Evolutionary conservation across 2,888 invertebrate genomes (phyloP), one percentile per base, ranked within the genome.

Genomic region (Dendrolimus pini): DNA sequence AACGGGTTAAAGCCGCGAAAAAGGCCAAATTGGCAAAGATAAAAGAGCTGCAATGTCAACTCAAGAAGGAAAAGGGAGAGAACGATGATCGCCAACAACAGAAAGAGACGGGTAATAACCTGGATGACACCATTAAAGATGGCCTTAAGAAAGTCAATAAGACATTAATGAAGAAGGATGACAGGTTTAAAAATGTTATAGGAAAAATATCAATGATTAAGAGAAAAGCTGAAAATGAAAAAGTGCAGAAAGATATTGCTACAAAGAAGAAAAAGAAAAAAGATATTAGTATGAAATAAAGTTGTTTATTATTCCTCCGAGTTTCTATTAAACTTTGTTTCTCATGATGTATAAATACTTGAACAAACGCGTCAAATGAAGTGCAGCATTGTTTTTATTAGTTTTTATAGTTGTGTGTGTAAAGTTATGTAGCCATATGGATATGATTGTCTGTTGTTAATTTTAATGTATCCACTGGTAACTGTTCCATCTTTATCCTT

Each of bases 161-260:
- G 60, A 77, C 66, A 3, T 63, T 91, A 0, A 91, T 91, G 90
- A 91, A 89, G 62, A 89, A 82, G 65, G 91, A 91, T 54, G 83
- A 84, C 1, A 70, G 91, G 41, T 91, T 91, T 53, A 90, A 89
- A 63, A 77, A 85, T 61, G 85, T 91, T 2, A 89, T 91, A 0
- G 89, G 88, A 1, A 91, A 90, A 65, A 79, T 91, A 1, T 78
- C 70, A 0, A 89, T 83, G 59, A 91, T 91, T 13, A 90, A 87
- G 64, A 66, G 85, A 42, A 91, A 90, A 72, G 83, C 91, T 0
- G 88, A 86, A 7, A 80, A 73, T 60, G 69, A 71, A 2, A 73
- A 80, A 61, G 60, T 57, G 7, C 68, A 65, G 41, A 65, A 64
- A 10, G 67, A 67, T 1, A 70, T 58, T 53, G 75, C 66, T 55